phyloP scores from a whole-genome alignment of 2,797 vertebrate genomes.

The Hyperoplus immaculatus region DNA sequence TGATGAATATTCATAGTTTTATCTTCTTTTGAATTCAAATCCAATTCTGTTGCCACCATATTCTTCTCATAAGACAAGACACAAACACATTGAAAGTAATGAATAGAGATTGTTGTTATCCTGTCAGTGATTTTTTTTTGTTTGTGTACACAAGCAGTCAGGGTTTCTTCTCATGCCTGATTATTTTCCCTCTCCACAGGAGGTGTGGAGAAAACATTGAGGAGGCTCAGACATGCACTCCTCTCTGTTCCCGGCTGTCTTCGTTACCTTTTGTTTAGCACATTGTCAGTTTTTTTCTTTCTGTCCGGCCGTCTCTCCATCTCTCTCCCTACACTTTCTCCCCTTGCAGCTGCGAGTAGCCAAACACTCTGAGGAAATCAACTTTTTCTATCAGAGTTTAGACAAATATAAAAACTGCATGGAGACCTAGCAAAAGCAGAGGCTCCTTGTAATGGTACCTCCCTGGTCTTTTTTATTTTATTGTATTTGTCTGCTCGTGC shows the following conservation, averaged over 20 bases:
- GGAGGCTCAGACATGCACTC: conserved; percentile 46
- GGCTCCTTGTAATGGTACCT: conserved; percentile 57
- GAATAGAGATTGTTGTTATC: conserved; percentile 50
- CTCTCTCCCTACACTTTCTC: conserved; percentile 26
- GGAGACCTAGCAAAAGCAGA: conserved; percentile 61
- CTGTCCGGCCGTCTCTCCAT: conserved; percentile 30
- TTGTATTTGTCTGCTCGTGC: not conserved
- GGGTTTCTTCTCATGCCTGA: conserved; percentile 56
- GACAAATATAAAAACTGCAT: conserved; percentile 67
- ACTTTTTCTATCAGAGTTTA: conserved; percentile 63
- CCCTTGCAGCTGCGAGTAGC: conserved; percentile 28
- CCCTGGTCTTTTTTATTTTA: conserved; percentile 45
- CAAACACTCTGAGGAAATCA: conserved; percentile 67
- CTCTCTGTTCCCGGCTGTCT: conserved; percentile 47
- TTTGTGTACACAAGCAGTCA: conserved; percentile 37
- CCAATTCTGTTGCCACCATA: conserved; percentile 12
- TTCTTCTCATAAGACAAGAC: conserved; percentile 8
- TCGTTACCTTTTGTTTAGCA: conserved; percentile 51
- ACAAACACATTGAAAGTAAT: conserved; percentile 29
- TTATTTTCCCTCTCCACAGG: conserved; percentile 69
- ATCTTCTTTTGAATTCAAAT: conserved; percentile 16
- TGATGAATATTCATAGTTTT: conserved; percentile 15
- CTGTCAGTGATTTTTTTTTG: conserved; percentile 33
- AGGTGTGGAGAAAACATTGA: conserved; percentile 43
- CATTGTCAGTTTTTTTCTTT: conserved; percentile 31